These are phyloP conservation scores for Columba livia DNA, from an alignment of 2,113 vertebrate genomes.

Conservation along the genomic window DNA sequence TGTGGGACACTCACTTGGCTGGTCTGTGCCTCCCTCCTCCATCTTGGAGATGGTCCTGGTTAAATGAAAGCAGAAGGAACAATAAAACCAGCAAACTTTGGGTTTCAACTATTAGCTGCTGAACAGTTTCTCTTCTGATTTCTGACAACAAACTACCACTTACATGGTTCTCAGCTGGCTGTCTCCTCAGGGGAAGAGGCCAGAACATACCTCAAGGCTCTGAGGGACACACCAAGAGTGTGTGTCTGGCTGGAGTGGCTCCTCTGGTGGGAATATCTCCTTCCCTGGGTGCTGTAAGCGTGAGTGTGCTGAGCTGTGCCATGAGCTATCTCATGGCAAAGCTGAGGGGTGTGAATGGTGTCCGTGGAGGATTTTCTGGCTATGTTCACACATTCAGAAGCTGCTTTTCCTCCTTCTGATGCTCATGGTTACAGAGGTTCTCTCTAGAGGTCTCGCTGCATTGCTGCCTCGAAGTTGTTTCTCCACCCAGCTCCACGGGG, in stretches of 20 bases:
- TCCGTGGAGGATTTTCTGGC: not conserved
- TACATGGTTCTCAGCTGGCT: not conserved
- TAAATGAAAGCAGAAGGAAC: constrained; percentile 21
- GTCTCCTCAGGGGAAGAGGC: not conserved
- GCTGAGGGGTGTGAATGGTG: not conserved
- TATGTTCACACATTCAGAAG: not conserved
- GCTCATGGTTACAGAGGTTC: not conserved
- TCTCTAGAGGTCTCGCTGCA: not conserved
- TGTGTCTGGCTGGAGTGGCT: not conserved
- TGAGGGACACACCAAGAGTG: not conserved
- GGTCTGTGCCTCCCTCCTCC: not conserved
- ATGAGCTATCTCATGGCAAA: not conserved
- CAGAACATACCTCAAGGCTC: not conserved
- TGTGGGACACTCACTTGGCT: not conserved
- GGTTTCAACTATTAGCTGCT: not conserved
- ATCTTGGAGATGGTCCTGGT: not conserved
- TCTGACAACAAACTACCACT: not conserved
- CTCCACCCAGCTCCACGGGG: not conserved
- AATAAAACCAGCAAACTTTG: not conserved
- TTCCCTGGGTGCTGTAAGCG: not conserved
- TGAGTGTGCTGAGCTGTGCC: not conserved
- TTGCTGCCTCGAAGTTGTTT: not conserved
- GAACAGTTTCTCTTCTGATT: constrained; percentile 15
- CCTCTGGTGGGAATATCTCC: not conserved
- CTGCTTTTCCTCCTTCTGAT: not conserved